Conservation (phyloP, 2,797 vertebrate species). For the Rhabdophis nuchalis region DNA sequence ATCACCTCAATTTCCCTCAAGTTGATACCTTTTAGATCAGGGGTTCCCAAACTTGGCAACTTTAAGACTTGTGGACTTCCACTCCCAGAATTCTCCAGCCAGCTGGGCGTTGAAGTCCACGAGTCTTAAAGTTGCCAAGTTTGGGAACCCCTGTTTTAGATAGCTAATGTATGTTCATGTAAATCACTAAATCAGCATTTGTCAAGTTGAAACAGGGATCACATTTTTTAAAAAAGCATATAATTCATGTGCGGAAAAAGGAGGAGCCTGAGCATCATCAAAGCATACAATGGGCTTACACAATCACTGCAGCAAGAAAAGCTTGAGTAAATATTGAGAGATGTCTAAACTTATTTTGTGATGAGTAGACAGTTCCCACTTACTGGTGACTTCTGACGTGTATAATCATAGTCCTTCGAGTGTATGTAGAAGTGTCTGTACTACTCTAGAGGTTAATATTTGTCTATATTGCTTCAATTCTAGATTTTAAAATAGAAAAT, state of each 20-base stretch:
- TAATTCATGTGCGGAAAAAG: not conserved
- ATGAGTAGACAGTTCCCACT: not conserved
- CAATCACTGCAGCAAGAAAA: not conserved
- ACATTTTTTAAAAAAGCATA: not conserved
- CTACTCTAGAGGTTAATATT: not conserved
- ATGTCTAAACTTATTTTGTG: not conserved
- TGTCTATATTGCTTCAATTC: not conserved
- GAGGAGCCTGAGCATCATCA: not conserved
- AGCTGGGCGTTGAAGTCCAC: too few species aligned
- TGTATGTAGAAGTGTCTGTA: not conserved
- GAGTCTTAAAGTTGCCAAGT: too few species aligned
- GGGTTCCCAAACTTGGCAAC: too few species aligned
- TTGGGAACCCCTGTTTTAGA: too few species aligned
- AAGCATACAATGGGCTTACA: not conserved
- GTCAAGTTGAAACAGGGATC: not conserved
- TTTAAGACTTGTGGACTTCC: too few species aligned
- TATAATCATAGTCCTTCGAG: not conserved
- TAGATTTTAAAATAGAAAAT: not conserved
- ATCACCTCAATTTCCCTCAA: not conserved
- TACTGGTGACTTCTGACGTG: not conserved
- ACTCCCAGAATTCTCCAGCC: too few species aligned
- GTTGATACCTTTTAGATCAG: too few species aligned
- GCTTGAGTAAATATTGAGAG: not conserved
- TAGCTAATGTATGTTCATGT: not conserved
- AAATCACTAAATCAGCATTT: not conserved